A percentile compares a stretch with the other conserved stretches of the same genome.
Evolutionary conservation across 2,113 vertebrate genomes (phyloP).

Genomic region (Bothrops jararaca): DNA sequence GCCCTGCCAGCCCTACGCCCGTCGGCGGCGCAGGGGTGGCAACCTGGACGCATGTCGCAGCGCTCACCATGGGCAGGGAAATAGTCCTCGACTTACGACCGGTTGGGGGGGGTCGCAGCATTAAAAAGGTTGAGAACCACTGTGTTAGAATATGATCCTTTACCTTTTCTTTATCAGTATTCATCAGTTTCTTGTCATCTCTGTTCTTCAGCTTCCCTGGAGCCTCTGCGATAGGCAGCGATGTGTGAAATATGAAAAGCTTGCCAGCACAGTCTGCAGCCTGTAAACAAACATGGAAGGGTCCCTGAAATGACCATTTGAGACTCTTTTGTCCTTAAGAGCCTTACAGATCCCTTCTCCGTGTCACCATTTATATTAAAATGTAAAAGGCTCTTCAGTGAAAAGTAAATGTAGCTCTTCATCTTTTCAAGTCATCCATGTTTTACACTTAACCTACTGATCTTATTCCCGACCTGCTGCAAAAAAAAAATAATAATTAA

Average conservation of each 20-base stretch:
- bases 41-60: too few relatives aligned
- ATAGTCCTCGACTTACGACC: too few relatives aligned
- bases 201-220: constrained; percentile 97
- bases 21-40: too few relatives aligned
- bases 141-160: not conserved
- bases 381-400: not conserved
- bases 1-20: too few relatives aligned
- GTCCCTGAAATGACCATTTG: not conserved
- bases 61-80: too few relatives aligned
- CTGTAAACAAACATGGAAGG: constrained; percentile 60
- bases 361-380: not conserved
- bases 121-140: too few relatives aligned
- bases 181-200: constrained; percentile 93
- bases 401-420: not conserved
- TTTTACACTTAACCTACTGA: not conserved
- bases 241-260: constrained; percentile 95
- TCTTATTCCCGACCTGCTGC: not conserved
- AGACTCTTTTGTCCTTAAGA: not conserved
- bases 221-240: constrained; percentile 92
- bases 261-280: constrained; percentile 96
- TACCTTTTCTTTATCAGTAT: constrained; percentile 98
- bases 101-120: too few relatives aligned
- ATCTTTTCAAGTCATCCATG: not conserved
- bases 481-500: not conserved
- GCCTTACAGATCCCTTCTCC: not conserved